Percentiles rank a stretch among this genome's conserved stretches.
Conservation (phyloP, 1,140 invertebrate species). For the Scaptodrosophila lebanonensis region DNA sequence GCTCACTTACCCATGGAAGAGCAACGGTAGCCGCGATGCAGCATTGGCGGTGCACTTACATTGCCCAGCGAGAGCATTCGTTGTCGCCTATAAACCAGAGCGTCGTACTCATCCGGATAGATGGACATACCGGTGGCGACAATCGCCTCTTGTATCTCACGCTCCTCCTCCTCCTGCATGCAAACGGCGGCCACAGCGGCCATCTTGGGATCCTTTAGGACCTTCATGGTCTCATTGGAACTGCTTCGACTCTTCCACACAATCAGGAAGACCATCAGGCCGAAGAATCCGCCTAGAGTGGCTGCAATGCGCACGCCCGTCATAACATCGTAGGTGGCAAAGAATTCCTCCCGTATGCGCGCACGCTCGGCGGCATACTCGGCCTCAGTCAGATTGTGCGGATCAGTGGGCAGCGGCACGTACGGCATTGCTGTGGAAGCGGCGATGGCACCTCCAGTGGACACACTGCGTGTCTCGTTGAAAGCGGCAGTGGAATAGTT, state of each 20-base stretch:
- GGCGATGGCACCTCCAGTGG: slow-evolving; percentile 33
- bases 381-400: slow-evolving; percentile 59
- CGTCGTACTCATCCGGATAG: slow-evolving; percentile 78
- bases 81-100: slow-evolving; percentile 78
- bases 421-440: slow-evolving; percentile 51
- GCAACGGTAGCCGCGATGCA: slow-evolving; percentile 80
- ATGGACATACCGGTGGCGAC: slow-evolving; percentile 82
- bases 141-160: slow-evolving; percentile 83
- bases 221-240: slow-evolving; percentile 82
- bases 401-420: slow-evolving; percentile 57
- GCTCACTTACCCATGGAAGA: slow-evolving; percentile 80
- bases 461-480: slow-evolving; percentile 15
- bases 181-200: slow-evolving; percentile 83
- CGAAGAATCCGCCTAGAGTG: slow-evolving; percentile 91
- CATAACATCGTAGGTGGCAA: slow-evolving; percentile 93
- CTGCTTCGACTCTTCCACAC: slow-evolving; percentile 90
- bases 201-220: slow-evolving; percentile 80
- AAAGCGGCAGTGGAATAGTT: slow-evolving; percentile 41
- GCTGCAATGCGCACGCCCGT: slow-evolving; percentile 92
- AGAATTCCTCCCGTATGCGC: slow-evolving; percentile 86
- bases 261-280: slow-evolving; percentile 90
- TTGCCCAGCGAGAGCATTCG: slow-evolving; percentile 79
- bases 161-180: slow-evolving; percentile 87
- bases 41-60: slow-evolving; percentile 77
- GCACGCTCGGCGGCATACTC: slow-evolving; percentile 77